phyloP scores from a whole-genome alignment of 2,888 invertebrate genomes.

The Lordiphosa andalusiaca region DNA sequence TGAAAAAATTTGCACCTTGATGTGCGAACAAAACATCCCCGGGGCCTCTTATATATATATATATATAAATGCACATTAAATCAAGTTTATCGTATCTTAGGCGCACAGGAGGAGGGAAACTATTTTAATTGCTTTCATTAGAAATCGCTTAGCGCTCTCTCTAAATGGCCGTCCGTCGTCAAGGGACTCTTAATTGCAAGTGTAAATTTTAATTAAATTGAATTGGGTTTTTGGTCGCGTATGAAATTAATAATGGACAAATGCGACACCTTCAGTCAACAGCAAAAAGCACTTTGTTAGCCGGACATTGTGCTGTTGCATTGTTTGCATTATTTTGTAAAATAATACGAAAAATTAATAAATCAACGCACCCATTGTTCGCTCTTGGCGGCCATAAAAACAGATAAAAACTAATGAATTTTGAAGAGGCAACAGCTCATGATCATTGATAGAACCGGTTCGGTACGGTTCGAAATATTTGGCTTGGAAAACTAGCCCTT shows the following conservation, averaged over 20 bases:
- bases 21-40: slow-evolving; percentile 42
- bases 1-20: slow-evolving; percentile 63
- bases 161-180: slow-evolving; percentile 28
- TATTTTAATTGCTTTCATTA: slow-evolving; percentile 66
- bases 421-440: slow-evolving; percentile 64
- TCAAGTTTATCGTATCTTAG: slow-evolving; percentile 25
- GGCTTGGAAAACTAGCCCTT: slow-evolving; percentile 26
- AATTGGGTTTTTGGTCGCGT: slow-evolving; percentile 1
- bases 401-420: slow-evolving; percentile 71
- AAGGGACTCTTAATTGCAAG: slow-evolving; percentile 28
- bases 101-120: slow-evolving; percentile 13
- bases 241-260: slow-evolving; percentile 5
- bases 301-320: slow-evolving; percentile 10
- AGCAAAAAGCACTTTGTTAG: slow-evolving; percentile 23
- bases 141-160: slow-evolving; percentile 55
- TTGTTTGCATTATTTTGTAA: slow-evolving; percentile 39
- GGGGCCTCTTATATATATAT: slow-evolving; percentile 6
- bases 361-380: slow-evolving; percentile 60
- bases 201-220: slow-evolving; percentile 31
- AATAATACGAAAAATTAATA: slow-evolving; percentile 56
- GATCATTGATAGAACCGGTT: slow-evolving; percentile 57
- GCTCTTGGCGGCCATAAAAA: slow-evolving; percentile 45
- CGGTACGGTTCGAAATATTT: slow-evolving; percentile 33
- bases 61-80: slow-evolving; percentile 30
- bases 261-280: slow-evolving; percentile 29